Conservation (phyloP, 1,140 invertebrate genomes). For the Zelostemma sp. region DNA sequence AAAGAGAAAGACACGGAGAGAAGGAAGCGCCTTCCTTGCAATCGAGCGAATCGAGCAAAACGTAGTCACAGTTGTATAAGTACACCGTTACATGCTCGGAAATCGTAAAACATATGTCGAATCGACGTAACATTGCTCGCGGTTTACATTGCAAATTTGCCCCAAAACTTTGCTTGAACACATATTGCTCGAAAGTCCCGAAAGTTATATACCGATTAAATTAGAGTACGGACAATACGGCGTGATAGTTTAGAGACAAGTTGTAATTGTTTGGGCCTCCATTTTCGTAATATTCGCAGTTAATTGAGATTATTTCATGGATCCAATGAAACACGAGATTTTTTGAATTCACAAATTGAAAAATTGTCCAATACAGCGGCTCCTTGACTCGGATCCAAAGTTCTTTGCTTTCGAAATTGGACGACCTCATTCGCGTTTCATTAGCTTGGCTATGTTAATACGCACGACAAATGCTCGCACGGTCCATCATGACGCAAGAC, state of each 20-base stretch:
- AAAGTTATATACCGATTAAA: constrained; percentile 62
- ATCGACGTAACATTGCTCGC: constrained; percentile 38
- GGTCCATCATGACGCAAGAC: neutral
- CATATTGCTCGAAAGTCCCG: constrained; percentile 40
- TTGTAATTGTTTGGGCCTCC: too few relatives aligned
- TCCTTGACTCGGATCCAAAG: constrained; percentile 11
- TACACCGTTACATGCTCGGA: constrained; percentile 20
- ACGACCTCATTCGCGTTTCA: constrained; percentile 43
- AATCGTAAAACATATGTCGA: constrained; percentile 49
- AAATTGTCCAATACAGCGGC: too few relatives aligned
- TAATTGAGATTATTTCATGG: too few relatives aligned
- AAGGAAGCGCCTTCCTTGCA: too few relatives aligned
- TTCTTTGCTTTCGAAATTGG: constrained; percentile 38
- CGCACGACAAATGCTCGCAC: neutral
- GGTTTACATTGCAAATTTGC: constrained; percentile 68
- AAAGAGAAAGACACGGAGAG: too few relatives aligned
- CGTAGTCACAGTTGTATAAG: constrained; percentile 1
- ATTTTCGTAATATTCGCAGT: too few relatives aligned
- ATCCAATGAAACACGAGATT: too few relatives aligned
- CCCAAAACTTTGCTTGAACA: constrained; percentile 52
- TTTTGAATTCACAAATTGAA: too few relatives aligned
- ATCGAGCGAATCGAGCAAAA: neutral
- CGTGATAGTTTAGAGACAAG: too few relatives aligned
- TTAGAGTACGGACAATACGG: constrained; percentile 45
- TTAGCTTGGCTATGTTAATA: constrained; percentile 39